These are phyloP conservation scores for Menidia beryllina DNA, from an alignment of 2,113 vertebrate genomes.

Conservation along the genomic window DNA sequence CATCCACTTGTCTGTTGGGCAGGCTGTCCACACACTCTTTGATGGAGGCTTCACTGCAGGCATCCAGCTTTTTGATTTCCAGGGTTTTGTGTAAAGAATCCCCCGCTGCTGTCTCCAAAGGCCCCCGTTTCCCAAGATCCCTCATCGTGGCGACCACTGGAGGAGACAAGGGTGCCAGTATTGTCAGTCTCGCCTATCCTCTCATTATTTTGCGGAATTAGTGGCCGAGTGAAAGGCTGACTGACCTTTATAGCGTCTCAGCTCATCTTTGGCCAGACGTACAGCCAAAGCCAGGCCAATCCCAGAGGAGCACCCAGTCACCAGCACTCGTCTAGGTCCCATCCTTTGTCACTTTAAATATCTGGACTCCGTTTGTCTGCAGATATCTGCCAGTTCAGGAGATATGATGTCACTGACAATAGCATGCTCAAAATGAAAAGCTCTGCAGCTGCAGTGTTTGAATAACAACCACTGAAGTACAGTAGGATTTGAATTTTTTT, in stretches of 20 bases:
- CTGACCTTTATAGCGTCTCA: slow-evolving; percentile 83
- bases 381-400: neutral
- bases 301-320: slow-evolving; percentile 88
- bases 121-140: slow-evolving; percentile 70
- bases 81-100: slow-evolving; percentile 71
- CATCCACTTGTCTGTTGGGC: slow-evolving; percentile 69
- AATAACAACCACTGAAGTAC: too few relatives aligned
- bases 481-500: too few relatives aligned
- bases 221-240: slow-evolving; percentile 58
- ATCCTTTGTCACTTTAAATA: slow-evolving; percentile 48
- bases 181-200: neutral
- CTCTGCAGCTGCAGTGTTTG: too few relatives aligned
- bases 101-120: slow-evolving; percentile 77
- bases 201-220: neutral
- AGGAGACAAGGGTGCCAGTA: slow-evolving; percentile 26
- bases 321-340: slow-evolving; percentile 77
- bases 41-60: slow-evolving; percentile 82
- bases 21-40: slow-evolving; percentile 81
- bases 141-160: slow-evolving; percentile 84
- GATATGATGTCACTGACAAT: too few relatives aligned
- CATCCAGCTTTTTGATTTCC: slow-evolving; percentile 82
- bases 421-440: too few relatives aligned
- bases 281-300: slow-evolving; percentile 85
- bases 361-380: slow-evolving; percentile 9
- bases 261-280: slow-evolving; percentile 82